These are phyloP conservation scores for Hemibagrus guttatus DNA, from an alignment of 2,797 vertebrate species.

Conservation along the genomic window DNA sequence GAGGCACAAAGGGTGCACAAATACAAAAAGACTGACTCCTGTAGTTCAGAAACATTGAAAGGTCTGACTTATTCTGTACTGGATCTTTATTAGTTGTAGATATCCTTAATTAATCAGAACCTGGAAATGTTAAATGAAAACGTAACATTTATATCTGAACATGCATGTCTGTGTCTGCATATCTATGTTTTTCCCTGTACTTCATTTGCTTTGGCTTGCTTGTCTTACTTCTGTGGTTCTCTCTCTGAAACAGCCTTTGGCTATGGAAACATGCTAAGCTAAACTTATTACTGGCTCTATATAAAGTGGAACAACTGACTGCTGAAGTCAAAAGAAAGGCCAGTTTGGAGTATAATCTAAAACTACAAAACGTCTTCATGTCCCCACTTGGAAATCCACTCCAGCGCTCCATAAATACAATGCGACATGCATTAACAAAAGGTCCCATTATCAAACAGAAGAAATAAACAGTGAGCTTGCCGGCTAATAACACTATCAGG, in stretches of 20 bases:
- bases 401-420: conserved; percentile 9
- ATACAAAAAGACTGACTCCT: not conserved
- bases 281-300: conserved; percentile 16
- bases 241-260: conserved; percentile 2
- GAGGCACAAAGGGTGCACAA: not conserved
- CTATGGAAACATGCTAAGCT: not conserved
- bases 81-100: not conserved
- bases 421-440: conserved; percentile 40
- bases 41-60: not conserved
- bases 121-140: not conserved
- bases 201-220: conserved; percentile 5
- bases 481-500: conserved; percentile 36
- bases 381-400: not conserved
- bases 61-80: not conserved
- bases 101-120: not conserved
- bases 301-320: conserved; percentile 23
- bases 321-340: not conserved
- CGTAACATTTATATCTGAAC: conserved; percentile 2
- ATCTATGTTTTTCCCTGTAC: not conserved
- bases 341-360: not conserved
- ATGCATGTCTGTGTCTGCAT: too few species aligned
- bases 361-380: not conserved
- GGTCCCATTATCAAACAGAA: conserved; percentile 22
- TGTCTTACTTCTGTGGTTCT: conserved; percentile 10
- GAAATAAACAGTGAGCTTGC: conserved; percentile 21